Evolutionary conservation across 2,888 invertebrate genomes (phyloP), one percentile per base, ranked within the genome.

Genomic region (Pedicia rivosa): DNA sequence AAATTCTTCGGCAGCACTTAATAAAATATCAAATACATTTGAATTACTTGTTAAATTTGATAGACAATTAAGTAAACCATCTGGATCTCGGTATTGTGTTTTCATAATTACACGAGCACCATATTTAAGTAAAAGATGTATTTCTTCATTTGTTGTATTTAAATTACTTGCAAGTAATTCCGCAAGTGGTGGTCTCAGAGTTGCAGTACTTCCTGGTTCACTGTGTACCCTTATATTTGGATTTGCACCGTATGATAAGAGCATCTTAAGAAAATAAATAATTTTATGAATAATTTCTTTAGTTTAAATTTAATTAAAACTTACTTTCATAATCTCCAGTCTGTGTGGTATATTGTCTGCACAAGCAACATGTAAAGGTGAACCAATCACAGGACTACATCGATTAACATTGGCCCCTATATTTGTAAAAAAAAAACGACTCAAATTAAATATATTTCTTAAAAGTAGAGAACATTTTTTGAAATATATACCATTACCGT

Each of bases 61-160:
- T 9, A 86, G 67, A 19, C 76, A 79, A 54, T 83, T 84, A 5
- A 88, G 64, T 38, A 87, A 74, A 24, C 87, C 86, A 51, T 80
- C 78, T 0, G 84, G 83, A 52, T 87, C 82, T 39, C 83, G 70
- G 53, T 79, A 82, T 47, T 84, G 84, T 7, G 81, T 81, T 57
- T 82, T 81, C 68, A 83, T 78, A 43, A 64, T 55, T 42, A 77
- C 78, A 56, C 75, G 70, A 5, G 87, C 82, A 1, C 88, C 88
- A 49, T 83, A 73, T 51, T 72, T 68, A 4, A 90, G 64, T 42
- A 88, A 57, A 39, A 80, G 52, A 6, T 70, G 63, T 1, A 88
- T 70, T 7, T 87, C 68, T 13, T 72, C 69, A 0, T 68, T 61
- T 25, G 69, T 69, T 0, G 79, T 79, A 32, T 72, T 70, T n/a